phyloP scores from a whole-genome alignment of 2,113 vertebrate species.

The Macquaria australasica region DNA sequence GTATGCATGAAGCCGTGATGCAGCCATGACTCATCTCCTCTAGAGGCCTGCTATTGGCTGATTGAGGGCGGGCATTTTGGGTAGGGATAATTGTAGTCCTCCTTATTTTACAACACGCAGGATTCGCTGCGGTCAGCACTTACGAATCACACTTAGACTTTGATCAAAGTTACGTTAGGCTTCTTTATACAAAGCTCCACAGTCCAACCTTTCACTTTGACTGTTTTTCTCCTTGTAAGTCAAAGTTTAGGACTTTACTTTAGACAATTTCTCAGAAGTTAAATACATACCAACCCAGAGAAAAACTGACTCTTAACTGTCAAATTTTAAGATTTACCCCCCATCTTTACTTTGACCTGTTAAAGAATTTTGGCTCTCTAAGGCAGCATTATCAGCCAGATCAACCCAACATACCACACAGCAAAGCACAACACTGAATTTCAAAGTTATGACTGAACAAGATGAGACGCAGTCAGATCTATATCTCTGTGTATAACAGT shows the following conservation, averaged over 20 bases:
- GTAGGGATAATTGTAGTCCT: background rate
- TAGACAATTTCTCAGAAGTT: too few species aligned
- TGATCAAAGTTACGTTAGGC: background rate
- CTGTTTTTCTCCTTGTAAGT: too few species aligned
- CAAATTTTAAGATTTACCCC: background rate
- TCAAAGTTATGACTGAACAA: conserved; percentile 7
- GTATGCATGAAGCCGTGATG: too few species aligned
- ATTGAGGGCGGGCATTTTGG: background rate
- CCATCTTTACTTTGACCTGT: background rate
- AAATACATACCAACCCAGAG: too few species aligned
- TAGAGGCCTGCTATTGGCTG: background rate
- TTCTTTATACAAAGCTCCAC: background rate
- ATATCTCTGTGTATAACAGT: background rate
- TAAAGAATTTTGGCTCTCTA: background rate
- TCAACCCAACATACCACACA: background rate
- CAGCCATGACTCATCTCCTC: too few species aligned
- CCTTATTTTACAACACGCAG: background rate
- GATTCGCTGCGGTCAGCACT: background rate
- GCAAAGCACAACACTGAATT: background rate
- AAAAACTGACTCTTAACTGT: background rate
- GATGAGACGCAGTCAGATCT: conserved; percentile 8
- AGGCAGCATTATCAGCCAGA: conserved; percentile 17
- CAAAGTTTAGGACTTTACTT: too few species aligned
- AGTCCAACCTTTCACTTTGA: background rate
- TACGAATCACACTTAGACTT: background rate